Evolutionary conservation across 2,888 invertebrate genomes (phyloP), one percentile per base, ranked within the genome.

Genomic region (Leptinotarsa haldemani): DNA sequence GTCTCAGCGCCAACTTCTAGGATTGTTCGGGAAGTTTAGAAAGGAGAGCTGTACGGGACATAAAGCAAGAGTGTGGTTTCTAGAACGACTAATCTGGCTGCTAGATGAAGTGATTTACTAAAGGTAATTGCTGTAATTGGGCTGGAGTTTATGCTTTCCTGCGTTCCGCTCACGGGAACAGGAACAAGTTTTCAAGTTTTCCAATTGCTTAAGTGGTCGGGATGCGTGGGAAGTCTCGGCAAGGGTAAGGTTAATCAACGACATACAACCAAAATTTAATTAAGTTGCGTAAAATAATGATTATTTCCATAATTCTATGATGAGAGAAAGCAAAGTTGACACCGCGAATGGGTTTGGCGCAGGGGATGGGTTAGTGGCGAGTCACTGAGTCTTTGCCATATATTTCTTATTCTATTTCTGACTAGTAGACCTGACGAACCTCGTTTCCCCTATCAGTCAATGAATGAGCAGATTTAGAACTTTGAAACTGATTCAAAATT

Each of bases 41-140:
- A 56, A 68, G 68, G 65, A 53, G 73, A 65, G 67, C 71, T 77
- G 77, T 70, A 75, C 73, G 77, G 73, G 80, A 80, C 83, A 83
- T 83, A 82, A 83, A 84, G 80, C 82, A 81, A 69, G 80, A 78
- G 79, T 83, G 85, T 81, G 85, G 85, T 85, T 82, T 81, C 83
- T 81, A 83, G 80, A 84, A 84, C 84, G 84, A 84, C 85, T 86
- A 85, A 86, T 86, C 85, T 86, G 68, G 84, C 83, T 84, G 81
- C 84, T 79, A 83, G 82, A 85, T 83, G 84, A 84, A 84, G 86
- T 86, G 86, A 87, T 87, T 87, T 87, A 86, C 80, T 83, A 78
- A 83, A 82, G 84, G 84, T 85, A 85, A 85, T 86, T 86, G 84
- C 82, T 79, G 83, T 84, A 85, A 85, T 86, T 84, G 84, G 84